phyloP scores from a whole-genome alignment of 2,888 invertebrate genomes.

The Lymantria dispar region DNA sequence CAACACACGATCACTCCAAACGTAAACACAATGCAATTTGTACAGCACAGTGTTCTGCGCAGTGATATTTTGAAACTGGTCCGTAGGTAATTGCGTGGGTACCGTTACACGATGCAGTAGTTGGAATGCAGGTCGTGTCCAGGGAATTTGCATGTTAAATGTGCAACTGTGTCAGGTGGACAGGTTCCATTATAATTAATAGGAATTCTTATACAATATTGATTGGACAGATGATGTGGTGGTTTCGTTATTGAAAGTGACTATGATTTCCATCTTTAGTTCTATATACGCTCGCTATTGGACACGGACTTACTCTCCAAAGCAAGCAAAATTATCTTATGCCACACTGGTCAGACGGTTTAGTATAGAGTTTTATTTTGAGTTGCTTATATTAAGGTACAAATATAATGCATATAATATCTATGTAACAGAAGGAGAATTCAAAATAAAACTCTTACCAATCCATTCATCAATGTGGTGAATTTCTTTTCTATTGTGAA shows the following conservation, averaged over 20 bases:
- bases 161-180: slow-evolving; percentile 38
- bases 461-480: too few species aligned
- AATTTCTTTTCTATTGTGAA: too few species aligned
- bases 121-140: slow-evolving; percentile 38
- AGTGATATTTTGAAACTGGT: slow-evolving; percentile 29
- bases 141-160: slow-evolving; percentile 45
- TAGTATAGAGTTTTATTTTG: too few species aligned
- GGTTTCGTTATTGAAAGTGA: neutral
- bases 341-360: too few species aligned
- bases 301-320: too few species aligned
- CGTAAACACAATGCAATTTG: slow-evolving; percentile 11
- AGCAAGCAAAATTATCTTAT: too few species aligned
- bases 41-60: slow-evolving; percentile 6
- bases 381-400: too few species aligned
- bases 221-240: neutral
- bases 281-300: too few species aligned
- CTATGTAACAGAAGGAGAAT: too few species aligned
- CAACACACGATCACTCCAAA: neutral
- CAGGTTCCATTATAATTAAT: slow-evolving; percentile 40
- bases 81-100: slow-evolving; percentile 23
- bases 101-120: slow-evolving; percentile 29
- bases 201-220: slow-evolving; percentile 11
- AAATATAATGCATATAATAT: too few species aligned
- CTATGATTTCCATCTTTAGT: too few species aligned
- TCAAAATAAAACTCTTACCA: too few species aligned